Evolutionary conservation across 2,113 vertebrate genomes (phyloP).

Genomic region (Cromileptes altivelis): DNA sequence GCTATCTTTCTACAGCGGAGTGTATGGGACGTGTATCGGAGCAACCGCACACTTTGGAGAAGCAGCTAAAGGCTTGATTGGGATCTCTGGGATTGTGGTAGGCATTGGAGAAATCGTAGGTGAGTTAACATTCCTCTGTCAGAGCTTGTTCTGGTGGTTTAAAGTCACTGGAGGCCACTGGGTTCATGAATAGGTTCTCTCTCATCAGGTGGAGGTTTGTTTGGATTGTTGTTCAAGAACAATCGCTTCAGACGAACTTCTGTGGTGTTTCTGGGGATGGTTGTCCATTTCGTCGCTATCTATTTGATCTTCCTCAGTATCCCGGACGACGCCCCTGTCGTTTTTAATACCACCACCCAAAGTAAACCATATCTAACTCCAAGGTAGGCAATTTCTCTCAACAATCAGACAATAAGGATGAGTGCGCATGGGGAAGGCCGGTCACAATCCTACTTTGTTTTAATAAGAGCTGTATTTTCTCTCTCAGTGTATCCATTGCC

Average conservation of each 20-base stretch:
- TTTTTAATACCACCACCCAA: constrained; percentile 86
- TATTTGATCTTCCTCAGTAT: constrained; percentile 97
- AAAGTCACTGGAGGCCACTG: neutral
- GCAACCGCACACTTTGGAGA: constrained; percentile 90
- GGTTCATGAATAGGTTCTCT: neutral
- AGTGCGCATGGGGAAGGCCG: neutral
- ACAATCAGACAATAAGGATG: neutral
- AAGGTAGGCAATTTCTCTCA: constrained; percentile 81
- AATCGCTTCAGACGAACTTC: constrained; percentile 93
- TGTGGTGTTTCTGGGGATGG: constrained; percentile 92
- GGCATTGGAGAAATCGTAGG: constrained; percentile 96
- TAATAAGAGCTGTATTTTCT: constrained; percentile 10
- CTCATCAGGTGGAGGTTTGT: constrained; percentile 91
- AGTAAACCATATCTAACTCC: constrained; percentile 88
- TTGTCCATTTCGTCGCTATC: constrained; percentile 94
- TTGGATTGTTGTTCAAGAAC: constrained; percentile 94
- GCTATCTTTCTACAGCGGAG: constrained; percentile 95
- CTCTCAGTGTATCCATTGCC: constrained; percentile 90
- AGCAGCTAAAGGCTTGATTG: constrained; percentile 93
- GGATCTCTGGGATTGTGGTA: constrained; percentile 95
- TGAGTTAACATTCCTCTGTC: constrained; percentile 72
- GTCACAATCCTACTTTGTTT: neutral
- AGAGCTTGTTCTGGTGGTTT: constrained; percentile 3
- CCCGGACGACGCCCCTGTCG: constrained; percentile 91
- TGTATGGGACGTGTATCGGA: constrained; percentile 96